Conservation (phyloP, 2,797 vertebrate genomes). For the Leucoraja ocellata region DNA sequence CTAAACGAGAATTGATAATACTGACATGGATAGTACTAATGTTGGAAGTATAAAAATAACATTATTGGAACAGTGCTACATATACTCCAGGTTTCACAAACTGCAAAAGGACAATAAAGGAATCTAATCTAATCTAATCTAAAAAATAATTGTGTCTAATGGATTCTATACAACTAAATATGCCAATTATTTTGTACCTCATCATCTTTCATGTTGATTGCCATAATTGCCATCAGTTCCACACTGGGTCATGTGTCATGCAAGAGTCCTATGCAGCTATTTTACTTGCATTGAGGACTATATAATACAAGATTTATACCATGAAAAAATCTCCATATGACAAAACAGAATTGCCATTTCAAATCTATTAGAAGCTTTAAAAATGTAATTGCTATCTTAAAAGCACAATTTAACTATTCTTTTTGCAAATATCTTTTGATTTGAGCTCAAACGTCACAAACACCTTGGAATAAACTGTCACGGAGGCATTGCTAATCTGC, state of each 20-base stretch:
- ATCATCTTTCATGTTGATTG: background rate
- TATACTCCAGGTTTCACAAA: too few relatives aligned
- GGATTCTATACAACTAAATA: background rate
- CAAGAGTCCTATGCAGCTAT: background rate
- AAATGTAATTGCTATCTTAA: background rate
- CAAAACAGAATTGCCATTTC: background rate
- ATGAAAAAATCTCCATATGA: background rate
- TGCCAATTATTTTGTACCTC: background rate
- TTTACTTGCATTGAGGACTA: background rate
- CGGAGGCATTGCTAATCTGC: constrained; percentile 58
- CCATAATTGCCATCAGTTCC: background rate
- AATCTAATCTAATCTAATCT: too few relatives aligned
- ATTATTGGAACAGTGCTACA: too few relatives aligned
- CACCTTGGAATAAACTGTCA: constrained; percentile 66
- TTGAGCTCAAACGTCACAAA: constrained; percentile 77
- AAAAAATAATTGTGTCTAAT: background rate
- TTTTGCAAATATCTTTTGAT: constrained; percentile 61
- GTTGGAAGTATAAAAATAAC: background rate
- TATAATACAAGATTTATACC: background rate
- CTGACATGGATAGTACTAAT: background rate
- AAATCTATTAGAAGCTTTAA: background rate
- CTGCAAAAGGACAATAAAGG: too few relatives aligned
- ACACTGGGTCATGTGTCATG: background rate
- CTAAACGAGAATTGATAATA: background rate
- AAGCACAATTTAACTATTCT: constrained; percentile 46